Percentiles rank a stretch among this genome's conserved stretches.
Evolutionary conservation across 2,888 invertebrate species (phyloP).

Genomic region (Leptinotarsa rubiginosa): DNA sequence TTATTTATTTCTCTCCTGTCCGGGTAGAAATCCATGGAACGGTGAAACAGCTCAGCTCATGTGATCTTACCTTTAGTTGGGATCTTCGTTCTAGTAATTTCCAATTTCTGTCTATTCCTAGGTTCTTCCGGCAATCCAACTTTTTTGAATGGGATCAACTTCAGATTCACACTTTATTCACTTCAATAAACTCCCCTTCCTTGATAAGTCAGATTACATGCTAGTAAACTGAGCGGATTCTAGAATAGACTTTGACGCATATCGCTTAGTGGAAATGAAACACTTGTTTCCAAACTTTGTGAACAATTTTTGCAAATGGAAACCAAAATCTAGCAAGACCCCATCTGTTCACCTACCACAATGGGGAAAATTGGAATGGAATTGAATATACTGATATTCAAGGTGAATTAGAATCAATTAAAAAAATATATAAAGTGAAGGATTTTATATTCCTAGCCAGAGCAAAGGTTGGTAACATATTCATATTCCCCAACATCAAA

Average conservation of each 20-base stretch:
- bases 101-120: neutral
- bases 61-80: constrained; percentile 11
- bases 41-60: neutral
- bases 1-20: neutral
- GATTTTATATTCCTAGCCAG: too few relatives aligned
- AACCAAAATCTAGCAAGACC: too few relatives aligned
- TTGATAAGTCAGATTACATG: neutral
- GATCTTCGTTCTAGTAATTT: neutral
- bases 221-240: neutral
- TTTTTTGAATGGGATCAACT: neutral
- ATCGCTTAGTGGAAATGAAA: constrained; percentile 15
- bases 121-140: neutral
- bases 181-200: constrained; percentile 5
- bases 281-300: neutral
- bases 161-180: constrained; percentile 11
- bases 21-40: neutral
- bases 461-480: too few relatives aligned
- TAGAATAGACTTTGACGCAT: constrained; percentile 11
- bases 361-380: too few relatives aligned
- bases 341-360: too few relatives aligned
- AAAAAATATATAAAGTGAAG: too few relatives aligned
- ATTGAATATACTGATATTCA: too few relatives aligned
- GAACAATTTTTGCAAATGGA: too few relatives aligned
- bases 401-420: too few relatives aligned
- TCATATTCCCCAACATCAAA: too few relatives aligned